Evolutionary conservation across 2,888 invertebrate genomes (phyloP).

Genomic region (Acanthococcus lagerstroemiae): DNA sequence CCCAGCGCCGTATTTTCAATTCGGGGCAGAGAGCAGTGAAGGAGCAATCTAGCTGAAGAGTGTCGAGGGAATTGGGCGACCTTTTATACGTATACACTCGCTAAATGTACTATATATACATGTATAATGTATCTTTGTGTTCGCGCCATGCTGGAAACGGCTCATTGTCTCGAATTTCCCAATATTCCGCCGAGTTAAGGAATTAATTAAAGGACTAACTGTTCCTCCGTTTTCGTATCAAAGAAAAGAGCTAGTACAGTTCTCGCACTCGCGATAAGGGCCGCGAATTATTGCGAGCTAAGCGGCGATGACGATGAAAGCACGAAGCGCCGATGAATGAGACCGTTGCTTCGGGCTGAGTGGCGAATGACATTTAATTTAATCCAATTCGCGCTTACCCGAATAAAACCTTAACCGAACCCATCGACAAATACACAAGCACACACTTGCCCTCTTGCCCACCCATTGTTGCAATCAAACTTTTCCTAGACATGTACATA

Average conservation of each 20-base stretch:
- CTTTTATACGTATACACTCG: no score
- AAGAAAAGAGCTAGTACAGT: not conserved
- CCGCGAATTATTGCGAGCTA: not conserved
- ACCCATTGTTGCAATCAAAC: no score
- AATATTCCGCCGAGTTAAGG: not conserved
- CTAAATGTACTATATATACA: not conserved
- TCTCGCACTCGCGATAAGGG: not conserved
- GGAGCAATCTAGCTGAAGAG: no score
- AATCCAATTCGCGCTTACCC: no score
- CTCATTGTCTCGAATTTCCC: not conserved
- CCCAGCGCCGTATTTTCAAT: not conserved
- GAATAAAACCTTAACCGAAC: no score
- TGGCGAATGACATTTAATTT: no score
- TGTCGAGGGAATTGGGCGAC: not conserved
- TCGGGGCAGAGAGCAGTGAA: not conserved
- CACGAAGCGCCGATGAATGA: no score
- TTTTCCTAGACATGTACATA: no score
- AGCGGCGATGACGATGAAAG: no score
- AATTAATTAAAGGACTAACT: not conserved
- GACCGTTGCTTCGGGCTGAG: no score
- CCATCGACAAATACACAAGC: no score
- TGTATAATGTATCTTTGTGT: not conserved
- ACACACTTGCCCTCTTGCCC: no score
- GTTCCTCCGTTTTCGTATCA: not conserved
- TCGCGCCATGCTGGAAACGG: not conserved